phyloP scores from a whole-genome alignment of 2,797 vertebrate species.

The Premnoplex brunnescens region DNA sequence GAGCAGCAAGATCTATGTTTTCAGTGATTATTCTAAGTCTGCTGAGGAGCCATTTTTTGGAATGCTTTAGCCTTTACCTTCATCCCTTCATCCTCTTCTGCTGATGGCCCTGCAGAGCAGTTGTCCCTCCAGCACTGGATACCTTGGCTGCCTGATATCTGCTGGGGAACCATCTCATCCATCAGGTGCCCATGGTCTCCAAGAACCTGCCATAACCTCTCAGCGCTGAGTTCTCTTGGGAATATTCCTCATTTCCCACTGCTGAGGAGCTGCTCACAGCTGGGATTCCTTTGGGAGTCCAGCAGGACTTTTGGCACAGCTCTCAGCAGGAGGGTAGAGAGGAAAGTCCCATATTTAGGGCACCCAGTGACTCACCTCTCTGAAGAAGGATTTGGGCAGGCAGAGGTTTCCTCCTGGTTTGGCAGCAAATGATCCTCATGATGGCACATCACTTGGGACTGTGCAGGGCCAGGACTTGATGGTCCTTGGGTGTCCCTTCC shows the following conservation, averaged over 20 bases:
- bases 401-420: background rate
- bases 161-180: background rate
- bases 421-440: background rate
- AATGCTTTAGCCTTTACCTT: background rate
- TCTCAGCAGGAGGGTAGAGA: background rate
- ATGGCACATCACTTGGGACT: background rate
- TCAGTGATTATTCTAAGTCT: background rate
- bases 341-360: background rate
- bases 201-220: background rate
- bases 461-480: background rate
- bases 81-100: background rate
- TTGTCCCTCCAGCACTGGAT: background rate
- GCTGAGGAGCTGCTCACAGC: background rate
- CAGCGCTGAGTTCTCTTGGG: fast-evolving
- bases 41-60: background rate
- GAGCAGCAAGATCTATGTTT: background rate
- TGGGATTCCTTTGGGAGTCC: background rate
- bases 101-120: background rate
- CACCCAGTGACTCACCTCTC: fast-evolving
- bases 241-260: background rate
- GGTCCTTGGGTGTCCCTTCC: background rate
- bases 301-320: background rate
- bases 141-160: background rate
- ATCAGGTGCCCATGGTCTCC: background rate
- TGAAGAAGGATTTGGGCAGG: background rate